Conservation (phyloP, 2,113 vertebrate species). For the Forbesichthys agassizii region DNA sequence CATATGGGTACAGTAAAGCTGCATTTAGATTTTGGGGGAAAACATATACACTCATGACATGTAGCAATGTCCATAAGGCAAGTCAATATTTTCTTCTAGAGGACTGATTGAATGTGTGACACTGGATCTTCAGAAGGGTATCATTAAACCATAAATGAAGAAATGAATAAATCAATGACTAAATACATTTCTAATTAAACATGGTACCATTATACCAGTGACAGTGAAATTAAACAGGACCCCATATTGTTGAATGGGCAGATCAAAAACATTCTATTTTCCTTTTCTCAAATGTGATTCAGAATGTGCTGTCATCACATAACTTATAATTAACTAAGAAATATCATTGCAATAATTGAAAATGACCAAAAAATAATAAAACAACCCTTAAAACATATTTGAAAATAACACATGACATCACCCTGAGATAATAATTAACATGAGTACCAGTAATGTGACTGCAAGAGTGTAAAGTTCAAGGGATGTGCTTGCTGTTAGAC, state of each 20-base stretch:
- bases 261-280: no score
- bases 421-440: not conserved
- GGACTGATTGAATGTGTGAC: not conserved
- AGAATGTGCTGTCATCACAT: no score
- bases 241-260: no score
- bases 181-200: no score
- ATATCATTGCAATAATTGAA: not conserved
- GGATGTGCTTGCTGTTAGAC: not conserved
- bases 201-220: no score
- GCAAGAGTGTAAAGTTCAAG: not conserved
- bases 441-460: not conserved
- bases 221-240: no score
- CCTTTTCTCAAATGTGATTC: no score
- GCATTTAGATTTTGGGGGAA: constrained; percentile 61
- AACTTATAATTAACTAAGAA: not conserved
- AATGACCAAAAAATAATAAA: not conserved
- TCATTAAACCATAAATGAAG: no score
- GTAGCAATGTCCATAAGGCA: constrained; percentile 87
- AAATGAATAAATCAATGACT: no score
- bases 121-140: no score
- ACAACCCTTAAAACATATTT: not conserved
- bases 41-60: constrained; percentile 19
- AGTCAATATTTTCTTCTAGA: constrained; percentile 23
- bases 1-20: constrained; percentile 77
- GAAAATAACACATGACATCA: not conserved